phyloP scores from a whole-genome alignment of 2,888 invertebrate species.

The Fragum whitleyi region DNA sequence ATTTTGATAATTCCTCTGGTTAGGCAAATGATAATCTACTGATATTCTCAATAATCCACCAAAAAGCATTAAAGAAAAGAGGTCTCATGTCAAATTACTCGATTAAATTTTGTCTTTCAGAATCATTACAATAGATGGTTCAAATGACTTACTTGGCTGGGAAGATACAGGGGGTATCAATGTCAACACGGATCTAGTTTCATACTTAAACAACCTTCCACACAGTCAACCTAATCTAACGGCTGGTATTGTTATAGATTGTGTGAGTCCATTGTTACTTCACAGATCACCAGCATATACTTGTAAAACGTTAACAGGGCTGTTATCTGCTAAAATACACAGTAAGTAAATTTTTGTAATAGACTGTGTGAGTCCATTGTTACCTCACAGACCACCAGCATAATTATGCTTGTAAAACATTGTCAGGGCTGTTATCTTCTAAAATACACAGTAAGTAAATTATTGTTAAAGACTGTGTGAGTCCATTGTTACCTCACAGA shows the following conservation, averaged over 20 bases:
- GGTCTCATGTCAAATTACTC: too few species aligned
- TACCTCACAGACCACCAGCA: conserved; percentile 67
- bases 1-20: too few species aligned
- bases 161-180: conserved; percentile 40
- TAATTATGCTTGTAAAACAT: conserved; percentile 72
- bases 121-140: conserved; percentile 64
- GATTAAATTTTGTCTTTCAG: conserved; percentile 51
- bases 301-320: conserved; percentile 66
- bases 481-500: conserved; percentile 67
- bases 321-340: conserved; percentile 52
- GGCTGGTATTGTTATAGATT: conserved; percentile 71
- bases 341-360: conserved; percentile 65
- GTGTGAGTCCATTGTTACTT: conserved; percentile 68
- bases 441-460: conserved; percentile 59
- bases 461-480: conserved; percentile 72
- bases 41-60: too few species aligned
- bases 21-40: too few species aligned
- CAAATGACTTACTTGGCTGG: conserved; percentile 66
- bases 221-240: conserved; percentile 50
- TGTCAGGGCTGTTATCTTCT: conserved; percentile 55
- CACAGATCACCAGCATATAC: conserved; percentile 70
- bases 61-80: too few species aligned
- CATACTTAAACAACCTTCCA: conserved; percentile 41
- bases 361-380: conserved; percentile 66
- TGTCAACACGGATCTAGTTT: conserved; percentile 56